Base-by-base conservation (phyloP, 2,888 invertebrate species). In the Cheilosia grossa region DNA sequence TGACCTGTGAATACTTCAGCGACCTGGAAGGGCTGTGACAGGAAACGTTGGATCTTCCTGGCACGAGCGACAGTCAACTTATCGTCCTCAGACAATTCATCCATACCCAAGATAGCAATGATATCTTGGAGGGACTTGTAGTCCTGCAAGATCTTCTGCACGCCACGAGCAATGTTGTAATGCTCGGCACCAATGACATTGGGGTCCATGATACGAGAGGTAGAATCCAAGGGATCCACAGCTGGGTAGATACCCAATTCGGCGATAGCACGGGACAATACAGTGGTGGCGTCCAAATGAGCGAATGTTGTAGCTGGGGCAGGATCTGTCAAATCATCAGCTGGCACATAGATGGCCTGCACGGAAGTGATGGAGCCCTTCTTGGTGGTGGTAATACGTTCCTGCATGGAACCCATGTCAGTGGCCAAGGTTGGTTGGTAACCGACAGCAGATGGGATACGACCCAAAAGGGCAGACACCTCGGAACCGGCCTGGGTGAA, bases 321-420 rank as follows among this genome's bases (percentile, higher is more conserved):
- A 88, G 98, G 98, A 94, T 98, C 98, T 90, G 98, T 98, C 94
- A 98, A 96, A 93, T 98, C 98, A 92, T 98, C 98, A 92, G 98
- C 98, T 51, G 98, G 98, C 90, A 98, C 98, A 90, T 98, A 98
- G 91, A 98, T 97, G 89, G 98, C 98, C 93, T 98, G 98, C 89
- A 98, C 98, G 70, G 98, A 98, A 87, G 98, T 98, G 91, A 98
- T 98, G 89, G 98, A 98, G 88, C 98, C 98, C 92, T 97, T 97
- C 93, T 95, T 97, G 88, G 98, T 98, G 88, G 98, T 98, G 87
- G 98, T 98, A 92, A 98, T 98, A 92, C 98, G 94, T 92, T 98
- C 98, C 95, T 98, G 98, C 97, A 98, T 97, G 91, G 96, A 95
- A 87, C 98, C 98, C 98, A 98, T 98, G 94, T 98, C 98, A 92